Base-by-base conservation (phyloP, 2,113 vertebrate species). In the Lucifuga dentata region DNA sequence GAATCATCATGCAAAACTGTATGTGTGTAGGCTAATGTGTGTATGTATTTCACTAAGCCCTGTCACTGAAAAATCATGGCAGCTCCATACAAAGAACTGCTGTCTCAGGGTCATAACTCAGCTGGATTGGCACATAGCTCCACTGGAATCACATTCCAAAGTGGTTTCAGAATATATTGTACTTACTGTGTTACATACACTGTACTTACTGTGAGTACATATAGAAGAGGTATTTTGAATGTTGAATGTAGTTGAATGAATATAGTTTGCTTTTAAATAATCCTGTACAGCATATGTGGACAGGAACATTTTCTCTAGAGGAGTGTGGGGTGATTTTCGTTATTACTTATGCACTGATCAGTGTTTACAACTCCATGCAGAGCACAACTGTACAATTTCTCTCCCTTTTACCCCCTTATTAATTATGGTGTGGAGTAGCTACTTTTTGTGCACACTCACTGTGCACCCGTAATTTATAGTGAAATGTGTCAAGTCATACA, bases 61-160 rank as follows among this genome's bases (percentile, higher is more conserved):
- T 60, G 84, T 81, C 59, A 63, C 51, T 86, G 75, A 85, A 45
- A 35, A 15, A 67, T 46, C 50, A 17, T 71, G 85, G 78, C 85
- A 82, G 61, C 73, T 73, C 21, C 41, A 64, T 66, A 78, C 65
- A 88, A 81, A 84, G 78, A 63, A 39, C 53, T 59, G 70, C 53
- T 84, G 73, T 83, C 45, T 40, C 63, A 55, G 55, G 24, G 16
- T 60, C 13, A 19, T 78, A 83, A 81, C 29, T 84, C 71, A 70
- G 26, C 24, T 66, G 39, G 52, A 78, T 21, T 35, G 63, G 70
- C 66, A 52, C 23, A 67, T 44, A 62, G 24, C 48, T 29, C 7
- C 26, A 66, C 9, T 53, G 60, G 63, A 81, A 80, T 78, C 23
- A 57, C 46, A 48, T 75, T 43, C 39, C 39, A 44, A 33, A 66